Evolutionary conservation across 2,888 invertebrate genomes (phyloP), one percentile per base, ranked within the genome.

Genomic region (Acanthosoma haemorrhoidale): DNA sequence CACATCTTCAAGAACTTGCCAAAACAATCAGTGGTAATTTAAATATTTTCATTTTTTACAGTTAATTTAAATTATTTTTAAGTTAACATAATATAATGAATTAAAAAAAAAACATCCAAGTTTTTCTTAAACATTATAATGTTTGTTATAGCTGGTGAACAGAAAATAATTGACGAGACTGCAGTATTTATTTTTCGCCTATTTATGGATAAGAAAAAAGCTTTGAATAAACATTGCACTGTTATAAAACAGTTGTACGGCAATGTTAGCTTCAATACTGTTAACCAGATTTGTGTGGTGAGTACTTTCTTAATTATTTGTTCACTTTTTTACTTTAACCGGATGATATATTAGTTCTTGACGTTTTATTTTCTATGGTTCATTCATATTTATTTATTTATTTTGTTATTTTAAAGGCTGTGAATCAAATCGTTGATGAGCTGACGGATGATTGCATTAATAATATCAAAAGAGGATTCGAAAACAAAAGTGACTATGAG

Each of bases 211-310:
- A 83, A 85, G 69, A 83, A 83, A 64, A 80, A 84, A 66, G 81
- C 88, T 8, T 83, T 85, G 77, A 80, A 84, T 39, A 85, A 85
- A 74, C 86, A 87, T 77, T 78, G 83, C 2, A 80, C 83, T 2
- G 80, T 84, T 67, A 77, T 91, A 13, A 82, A 84, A 70, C 82
- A 84, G 69, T 82, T 83, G 75, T 87, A 88, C 78, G 88, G 88
- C 0, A 80, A 81, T 43, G 82, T 86, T 29, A 82, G 83, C 1
- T 80, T 82, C 6, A 79, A 83, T 5, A 82, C 81, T 0, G 84
- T 84, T 25, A 82, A 83, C 71, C 83, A 84, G 75, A 84, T 89
- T 69, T 85, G 85, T 79, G 80, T 83, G 78, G 84, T 87, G 77
- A 76, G 66, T 68, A 75, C 2, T 36, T n/a, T 61, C 16, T 32